Base-by-base conservation (phyloP, 1,140 invertebrate species). In the Vollenhovia emeryi region DNA sequence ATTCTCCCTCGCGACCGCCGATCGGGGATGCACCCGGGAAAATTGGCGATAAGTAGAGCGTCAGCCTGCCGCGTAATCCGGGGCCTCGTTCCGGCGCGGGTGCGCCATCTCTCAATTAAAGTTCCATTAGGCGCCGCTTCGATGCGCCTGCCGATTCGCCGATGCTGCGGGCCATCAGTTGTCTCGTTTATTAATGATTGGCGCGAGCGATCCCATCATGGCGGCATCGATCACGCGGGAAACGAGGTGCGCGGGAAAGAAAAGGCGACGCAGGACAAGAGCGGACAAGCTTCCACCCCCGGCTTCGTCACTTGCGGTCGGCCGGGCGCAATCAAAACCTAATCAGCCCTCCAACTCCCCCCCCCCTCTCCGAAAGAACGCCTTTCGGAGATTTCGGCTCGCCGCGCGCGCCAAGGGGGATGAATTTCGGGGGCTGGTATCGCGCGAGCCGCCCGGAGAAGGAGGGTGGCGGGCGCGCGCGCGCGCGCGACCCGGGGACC, bases 271-370 rank as follows among this genome's bases (percentile, higher is more conserved):
- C n/a, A n/a, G n/a, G n/a, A n/a, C n/a, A n/a, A 27, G 21, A 74
- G 13, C 21, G 36, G 57, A 57, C 33, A 21, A 64, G 33, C 4
- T 7, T 30, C 13, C 11, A 50, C 6, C 27, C 15, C 33, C 13
- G 9, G 33, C 59, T 75, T 75, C 33, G 40, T n/a, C 60, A 24
- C 33, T 57, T 57, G 68, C 68, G 45, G 45, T 71, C 45, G 21
- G 40, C 21, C 73, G 33, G n/a, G 40, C 45, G 68, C 52, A 75
- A 75, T 75, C 33, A 59, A 75, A 75, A 59, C 50, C 52, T 75
- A 59, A 75, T 75, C 73, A 59, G 52, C 9, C 52, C n/a, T 59
- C 52, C 21, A 24, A 21, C 4, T n/a, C 27, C 24, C 18, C 21
- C 18, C 40, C 24, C 2, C 43, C 8, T 4, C 9, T 4, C 9